These are phyloP conservation scores for Pogoniulus pusillus DNA, from an alignment of 2,797 vertebrate species.

Conservation along the genomic window DNA sequence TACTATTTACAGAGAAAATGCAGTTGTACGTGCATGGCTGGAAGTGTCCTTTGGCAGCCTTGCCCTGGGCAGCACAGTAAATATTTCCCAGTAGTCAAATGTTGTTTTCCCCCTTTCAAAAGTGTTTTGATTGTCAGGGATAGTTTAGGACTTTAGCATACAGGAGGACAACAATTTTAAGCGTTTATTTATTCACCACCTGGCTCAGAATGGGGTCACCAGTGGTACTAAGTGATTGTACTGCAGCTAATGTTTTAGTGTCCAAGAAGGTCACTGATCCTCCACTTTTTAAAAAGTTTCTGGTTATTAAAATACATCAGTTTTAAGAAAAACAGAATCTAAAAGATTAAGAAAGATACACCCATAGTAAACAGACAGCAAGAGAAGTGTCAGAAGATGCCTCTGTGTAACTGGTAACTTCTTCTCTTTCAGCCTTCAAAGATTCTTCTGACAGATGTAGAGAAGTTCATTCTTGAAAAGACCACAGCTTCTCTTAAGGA, in stretches of 20 bases:
- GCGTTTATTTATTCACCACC: neutral
- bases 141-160: neutral
- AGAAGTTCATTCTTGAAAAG: conserved; percentile 12
- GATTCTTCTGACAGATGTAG: neutral
- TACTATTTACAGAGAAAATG: neutral
- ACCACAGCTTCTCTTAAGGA: conserved; percentile 26
- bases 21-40: neutral
- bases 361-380: neutral
- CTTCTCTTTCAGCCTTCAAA: neutral
- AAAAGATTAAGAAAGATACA: neutral
- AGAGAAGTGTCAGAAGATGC: neutral
- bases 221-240: neutral
- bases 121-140: neutral
- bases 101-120: neutral
- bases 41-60: neutral
- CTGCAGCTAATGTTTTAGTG: neutral
- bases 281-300: neutral
- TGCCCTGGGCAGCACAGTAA: neutral
- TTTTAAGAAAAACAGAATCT: neutral
- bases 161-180: neutral
- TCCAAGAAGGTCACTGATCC: neutral
- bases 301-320: neutral
- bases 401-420: neutral
- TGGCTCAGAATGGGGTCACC: neutral
- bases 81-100: neutral